Evolutionary conservation across 2,797 vertebrate species (phyloP), one percentile per base, ranked within the genome.

Genomic region (Remorina albescens): DNA sequence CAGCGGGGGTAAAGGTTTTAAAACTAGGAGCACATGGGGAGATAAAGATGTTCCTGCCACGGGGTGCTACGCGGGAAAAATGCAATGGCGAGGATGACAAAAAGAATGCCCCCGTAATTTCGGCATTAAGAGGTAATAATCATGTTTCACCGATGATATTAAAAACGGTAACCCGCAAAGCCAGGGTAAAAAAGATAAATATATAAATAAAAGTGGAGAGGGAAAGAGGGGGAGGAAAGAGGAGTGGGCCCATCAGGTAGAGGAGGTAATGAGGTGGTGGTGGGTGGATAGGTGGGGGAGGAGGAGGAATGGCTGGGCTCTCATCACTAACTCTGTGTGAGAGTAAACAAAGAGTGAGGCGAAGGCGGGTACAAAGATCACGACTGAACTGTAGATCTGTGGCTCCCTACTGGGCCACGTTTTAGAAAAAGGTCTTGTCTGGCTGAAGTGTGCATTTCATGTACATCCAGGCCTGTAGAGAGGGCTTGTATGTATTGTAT

Each of bases 1-100:
- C 98, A 99, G 98, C 98, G 95, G 98, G 98, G 98, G 97, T 97
- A 99, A 99, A 99, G 98, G 97, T 98, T 99, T 98, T 98, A 99
- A 98, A 98, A 98, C 96, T 97, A 97, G 97, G 97, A 99, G 97
- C 97, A 98, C 98, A 99, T 97, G 97, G 97, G 96, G 98, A 97
- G 98, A 99, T 99, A 97, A 99, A 99, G 97, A 98, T 99, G 97
- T 97, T 96, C 96, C 96, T 99, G 97, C 98, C 97, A 98, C 96
- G 95, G 97, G 98, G 98, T 94, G 96, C 96, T 95, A 91, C 81
- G 91, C 92, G 78, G 90, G 92, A 95, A 96, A 95, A 97, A 96
- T 96, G 96, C 96, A 95, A 96, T 95, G 80, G 87, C 84, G 90
- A 84, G 86, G 88, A 89, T 89, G 89, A 91, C 89, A 92, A 88